A percentile compares a stretch with the other conserved stretches of the same genome.
phyloP scores from a whole-genome alignment of 2,797 vertebrate species.

The Gambusia yucatana region DNA sequence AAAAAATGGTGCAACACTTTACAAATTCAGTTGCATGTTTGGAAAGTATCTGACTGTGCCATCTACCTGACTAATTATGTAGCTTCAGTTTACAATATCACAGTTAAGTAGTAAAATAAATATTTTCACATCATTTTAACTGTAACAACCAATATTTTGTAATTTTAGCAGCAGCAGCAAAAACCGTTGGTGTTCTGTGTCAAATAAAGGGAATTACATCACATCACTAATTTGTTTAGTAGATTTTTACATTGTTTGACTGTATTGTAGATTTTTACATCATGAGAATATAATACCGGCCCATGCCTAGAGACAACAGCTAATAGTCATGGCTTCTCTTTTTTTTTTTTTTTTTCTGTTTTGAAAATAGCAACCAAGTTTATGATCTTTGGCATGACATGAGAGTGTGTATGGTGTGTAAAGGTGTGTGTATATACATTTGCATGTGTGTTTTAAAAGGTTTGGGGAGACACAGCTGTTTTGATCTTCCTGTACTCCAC shows the following conservation, averaged over 20 bases:
- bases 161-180: not conserved
- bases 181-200: not conserved
- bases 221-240: not conserved
- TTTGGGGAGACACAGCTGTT: conserved; percentile 36
- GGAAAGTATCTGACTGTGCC: not conserved
- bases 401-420: conserved; percentile 27
- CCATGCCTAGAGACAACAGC: conserved; percentile 13
- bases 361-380: conserved; percentile 44
- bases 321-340: conserved; percentile 45
- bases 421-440: conserved; percentile 35
- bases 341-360: conserved; percentile 27
- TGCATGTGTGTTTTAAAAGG: conserved; percentile 33
- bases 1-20: not conserved
- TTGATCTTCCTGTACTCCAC: conserved; percentile 35
- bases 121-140: not conserved
- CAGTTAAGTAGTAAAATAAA: not conserved
- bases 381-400: conserved; percentile 71
- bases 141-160: not conserved
- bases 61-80: not conserved
- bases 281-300: not conserved
- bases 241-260: not conserved
- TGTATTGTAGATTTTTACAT: not conserved
- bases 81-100: too few species aligned
- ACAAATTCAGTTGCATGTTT: not conserved
- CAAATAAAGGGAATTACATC: not conserved